Percentiles rank a stretch among this genome's conserved stretches.
These are phyloP conservation scores for Pelagia noctiluca DNA, from an alignment of 30 jellyfish, hydroid and myxozoan species.

Conservation along the genomic window DNA sequence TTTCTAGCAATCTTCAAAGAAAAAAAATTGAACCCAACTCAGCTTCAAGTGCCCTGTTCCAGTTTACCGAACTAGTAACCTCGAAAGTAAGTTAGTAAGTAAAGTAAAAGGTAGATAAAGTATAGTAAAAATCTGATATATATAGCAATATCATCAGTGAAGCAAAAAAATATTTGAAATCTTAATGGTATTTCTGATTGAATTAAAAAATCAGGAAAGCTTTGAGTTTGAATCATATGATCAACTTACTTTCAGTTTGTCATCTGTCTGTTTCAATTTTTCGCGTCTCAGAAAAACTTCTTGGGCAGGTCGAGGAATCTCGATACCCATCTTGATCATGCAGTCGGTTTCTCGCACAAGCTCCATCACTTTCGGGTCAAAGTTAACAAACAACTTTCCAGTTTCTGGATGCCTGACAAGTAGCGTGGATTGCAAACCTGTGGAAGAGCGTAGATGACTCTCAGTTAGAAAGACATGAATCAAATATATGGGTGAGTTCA, in stretches of 20 bases:
- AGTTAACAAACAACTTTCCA: conserved; percentile 73
- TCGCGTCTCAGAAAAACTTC: conserved; percentile 55
- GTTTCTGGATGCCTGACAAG: conserved; percentile 87
- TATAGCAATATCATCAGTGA: too few relatives aligned
- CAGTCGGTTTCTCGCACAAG: conserved; percentile 90
- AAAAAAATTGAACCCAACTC: too few relatives aligned
- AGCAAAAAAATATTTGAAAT: too few relatives aligned
- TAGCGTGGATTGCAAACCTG: conserved; percentile 92
- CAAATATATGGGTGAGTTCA: too few relatives aligned
- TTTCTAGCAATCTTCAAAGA: too few relatives aligned
- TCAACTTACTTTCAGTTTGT: conserved; percentile 66
- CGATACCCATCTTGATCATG: conserved; percentile 87
- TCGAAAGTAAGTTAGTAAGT: too few relatives aligned
- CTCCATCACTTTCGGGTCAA: conserved; percentile 85
- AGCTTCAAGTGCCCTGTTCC: too few relatives aligned
- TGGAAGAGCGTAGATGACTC: neutral
- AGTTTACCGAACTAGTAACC: too few relatives aligned
- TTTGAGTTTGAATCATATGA: neutral
- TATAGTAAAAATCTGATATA: too few relatives aligned
- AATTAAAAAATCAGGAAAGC: too few relatives aligned
- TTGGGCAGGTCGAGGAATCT: conserved; percentile 74
- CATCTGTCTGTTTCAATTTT: conserved; percentile 44
- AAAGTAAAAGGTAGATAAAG: too few relatives aligned
- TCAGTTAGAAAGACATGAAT: neutral
- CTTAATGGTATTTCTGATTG: too few relatives aligned